A percentile compares a stretch with the other conserved stretches of the same genome.
Evolutionary conservation across 64 coral and sea anemone genomes (phyloP).

Genomic region (Pocillopora damicornis): DNA sequence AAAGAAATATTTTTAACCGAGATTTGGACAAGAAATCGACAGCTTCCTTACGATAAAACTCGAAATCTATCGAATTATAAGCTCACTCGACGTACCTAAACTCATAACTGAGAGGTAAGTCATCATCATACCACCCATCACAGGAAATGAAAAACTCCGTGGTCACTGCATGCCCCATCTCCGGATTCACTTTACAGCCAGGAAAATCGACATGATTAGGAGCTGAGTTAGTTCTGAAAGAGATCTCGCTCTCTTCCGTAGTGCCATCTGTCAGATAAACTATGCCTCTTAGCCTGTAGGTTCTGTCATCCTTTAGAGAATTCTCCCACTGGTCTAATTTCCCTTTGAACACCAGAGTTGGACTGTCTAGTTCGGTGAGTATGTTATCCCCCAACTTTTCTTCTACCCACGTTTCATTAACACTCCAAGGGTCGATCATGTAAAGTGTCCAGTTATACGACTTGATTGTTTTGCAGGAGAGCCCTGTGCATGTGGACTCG

Average conservation of each 20-base stretch:
- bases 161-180: constrained; percentile 53
- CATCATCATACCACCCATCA: constrained; percentile 37
- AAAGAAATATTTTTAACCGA: too few relatives aligned
- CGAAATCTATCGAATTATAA: too few relatives aligned
- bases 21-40: too few relatives aligned
- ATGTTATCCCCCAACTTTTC: constrained; percentile 25
- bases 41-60: too few relatives aligned
- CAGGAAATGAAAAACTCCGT: constrained; percentile 64
- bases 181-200: constrained; percentile 30
- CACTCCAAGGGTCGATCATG: neutral
- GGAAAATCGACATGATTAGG: too few relatives aligned
- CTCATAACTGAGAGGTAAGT: constrained; percentile 65
- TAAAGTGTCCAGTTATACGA: constrained; percentile 71
- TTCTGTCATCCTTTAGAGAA: constrained; percentile 17
- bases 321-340: constrained; percentile 35
- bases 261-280: constrained; percentile 25
- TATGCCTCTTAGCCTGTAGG: neutral
- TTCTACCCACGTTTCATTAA: constrained; percentile 43
- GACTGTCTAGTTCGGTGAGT: constrained; percentile 67
- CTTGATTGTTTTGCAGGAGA: constrained; percentile 52
- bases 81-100: constrained; percentile 42
- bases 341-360: constrained; percentile 60
- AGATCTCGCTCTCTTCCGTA: constrained; percentile 8
- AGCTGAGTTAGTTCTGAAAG: constrained; percentile 66
- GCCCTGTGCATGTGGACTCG: constrained; percentile 63